A percentile compares a stretch with the other conserved stretches of the same genome.
Evolutionary conservation across 2,888 invertebrate genomes (phyloP).

Genomic region (Meganola albula): DNA sequence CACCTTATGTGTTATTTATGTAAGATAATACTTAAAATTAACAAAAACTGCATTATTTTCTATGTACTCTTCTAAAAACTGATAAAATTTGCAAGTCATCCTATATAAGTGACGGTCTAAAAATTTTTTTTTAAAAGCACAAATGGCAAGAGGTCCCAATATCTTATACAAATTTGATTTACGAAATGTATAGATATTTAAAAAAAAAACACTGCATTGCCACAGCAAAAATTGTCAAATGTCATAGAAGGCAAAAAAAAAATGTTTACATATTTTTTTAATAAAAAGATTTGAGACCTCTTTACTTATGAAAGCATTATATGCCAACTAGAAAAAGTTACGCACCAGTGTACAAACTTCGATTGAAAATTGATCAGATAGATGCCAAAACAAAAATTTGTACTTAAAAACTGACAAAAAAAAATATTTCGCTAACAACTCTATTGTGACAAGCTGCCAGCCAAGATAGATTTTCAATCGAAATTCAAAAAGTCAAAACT

Average conservation of each 20-base stretch:
- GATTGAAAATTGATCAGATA: slow-evolving; percentile 14
- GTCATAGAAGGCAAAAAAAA: no score
- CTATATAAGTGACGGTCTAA: slow-evolving; percentile 28
- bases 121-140: slow-evolving; percentile 60
- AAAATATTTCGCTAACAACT: neutral
- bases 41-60: no score
- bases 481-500: slow-evolving; percentile 24
- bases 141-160: slow-evolving; percentile 48
- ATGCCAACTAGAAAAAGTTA: slow-evolving; percentile 47
- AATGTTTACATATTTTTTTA: no score
- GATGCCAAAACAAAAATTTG: slow-evolving; percentile 2
- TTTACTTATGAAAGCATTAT: slow-evolving; percentile 54
- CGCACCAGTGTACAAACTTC: slow-evolving; percentile 38
- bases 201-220: no score
- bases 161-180: no score
- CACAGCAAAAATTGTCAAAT: no score
- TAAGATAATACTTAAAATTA: no score
- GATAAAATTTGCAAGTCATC: slow-evolving; percentile 19
- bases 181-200: no score
- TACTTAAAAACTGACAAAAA: neutral
- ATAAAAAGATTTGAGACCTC: slow-evolving; percentile 27
- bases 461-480: slow-evolving; percentile 10
- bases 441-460: no score
- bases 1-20: no score
- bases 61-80: no score